A percentile compares a stretch with the other conserved stretches of the same genome.
Evolutionary conservation across 2,888 invertebrate species (phyloP).

Genomic region (Lacanobia wlatinum): DNA sequence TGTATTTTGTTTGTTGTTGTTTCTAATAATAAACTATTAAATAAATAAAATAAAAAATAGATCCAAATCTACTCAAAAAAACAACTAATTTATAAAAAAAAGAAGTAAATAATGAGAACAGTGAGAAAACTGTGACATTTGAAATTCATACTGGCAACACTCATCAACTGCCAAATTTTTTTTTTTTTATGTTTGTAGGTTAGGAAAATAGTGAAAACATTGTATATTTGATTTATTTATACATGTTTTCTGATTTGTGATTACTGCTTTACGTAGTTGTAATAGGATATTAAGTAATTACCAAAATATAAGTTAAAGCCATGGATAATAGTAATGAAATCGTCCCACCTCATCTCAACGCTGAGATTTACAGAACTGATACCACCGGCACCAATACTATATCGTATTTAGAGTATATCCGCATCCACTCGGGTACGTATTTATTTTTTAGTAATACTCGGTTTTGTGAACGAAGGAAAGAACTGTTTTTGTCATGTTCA

Average conservation of each 20-base stretch:
- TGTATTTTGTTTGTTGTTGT: no score
- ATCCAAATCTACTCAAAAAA: no score
- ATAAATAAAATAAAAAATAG: no score
- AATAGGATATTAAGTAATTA: conserved; percentile 18
- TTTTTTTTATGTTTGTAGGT: conserved; percentile 46
- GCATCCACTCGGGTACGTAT: conserved; percentile 78
- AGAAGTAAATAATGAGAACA: no score
- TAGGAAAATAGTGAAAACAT: conserved; percentile 27
- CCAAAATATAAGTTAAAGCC: conserved; percentile 30
- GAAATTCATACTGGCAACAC: not conserved
- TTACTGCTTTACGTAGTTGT: conserved; percentile 18
- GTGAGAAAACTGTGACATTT: no score
- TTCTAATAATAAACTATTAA: no score
- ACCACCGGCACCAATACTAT: conserved; percentile 80
- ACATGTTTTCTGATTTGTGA: conserved; percentile 28
- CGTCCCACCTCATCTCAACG: conserved; percentile 86
- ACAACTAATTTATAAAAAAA: no score
- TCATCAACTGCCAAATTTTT: not conserved
- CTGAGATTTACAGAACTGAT: conserved; percentile 86
- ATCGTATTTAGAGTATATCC: conserved; percentile 83
- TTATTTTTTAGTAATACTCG: not conserved
- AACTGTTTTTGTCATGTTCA: not conserved
- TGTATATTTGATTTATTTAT: conserved; percentile 27
- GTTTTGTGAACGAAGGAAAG: no score
- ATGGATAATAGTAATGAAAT: conserved; percentile 84